phyloP scores from a whole-genome alignment of 2,113 vertebrate genomes.

The Crotalus horridus region DNA sequence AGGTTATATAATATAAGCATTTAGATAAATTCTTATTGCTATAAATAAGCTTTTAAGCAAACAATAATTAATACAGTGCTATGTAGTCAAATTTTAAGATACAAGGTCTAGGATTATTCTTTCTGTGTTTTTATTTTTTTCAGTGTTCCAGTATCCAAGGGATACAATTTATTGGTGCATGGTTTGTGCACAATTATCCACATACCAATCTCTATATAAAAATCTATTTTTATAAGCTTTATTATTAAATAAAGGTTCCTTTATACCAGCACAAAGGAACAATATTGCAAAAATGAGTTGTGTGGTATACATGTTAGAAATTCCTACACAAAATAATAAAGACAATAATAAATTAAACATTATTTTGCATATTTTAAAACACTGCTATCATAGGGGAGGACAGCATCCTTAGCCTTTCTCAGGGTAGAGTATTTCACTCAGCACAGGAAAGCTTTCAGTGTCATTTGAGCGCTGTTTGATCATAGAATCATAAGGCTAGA shows the following conservation, averaged over 20 bases:
- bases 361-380: background rate
- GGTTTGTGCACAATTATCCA: background rate
- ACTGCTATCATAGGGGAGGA: background rate
- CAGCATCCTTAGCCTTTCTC: background rate
- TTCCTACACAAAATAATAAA: background rate
- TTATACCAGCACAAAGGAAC: background rate
- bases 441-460: background rate
- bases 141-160: background rate
- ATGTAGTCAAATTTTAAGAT: background rate
- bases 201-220: background rate
- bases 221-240: background rate
- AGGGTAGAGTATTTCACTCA: background rate
- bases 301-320: background rate
- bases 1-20: background rate
- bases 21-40: background rate
- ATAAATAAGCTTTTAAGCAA: background rate
- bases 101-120: background rate
- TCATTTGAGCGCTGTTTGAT: background rate
- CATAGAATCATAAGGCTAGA: background rate
- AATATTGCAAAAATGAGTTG: background rate
- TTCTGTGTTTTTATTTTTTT: background rate
- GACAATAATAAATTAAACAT: background rate
- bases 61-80: background rate
- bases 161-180: background rate
- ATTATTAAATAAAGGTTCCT: background rate